These are phyloP conservation scores for Bungarus multicinctus DNA, from an alignment of 2,113 vertebrate genomes.

Conservation along the genomic window DNA sequence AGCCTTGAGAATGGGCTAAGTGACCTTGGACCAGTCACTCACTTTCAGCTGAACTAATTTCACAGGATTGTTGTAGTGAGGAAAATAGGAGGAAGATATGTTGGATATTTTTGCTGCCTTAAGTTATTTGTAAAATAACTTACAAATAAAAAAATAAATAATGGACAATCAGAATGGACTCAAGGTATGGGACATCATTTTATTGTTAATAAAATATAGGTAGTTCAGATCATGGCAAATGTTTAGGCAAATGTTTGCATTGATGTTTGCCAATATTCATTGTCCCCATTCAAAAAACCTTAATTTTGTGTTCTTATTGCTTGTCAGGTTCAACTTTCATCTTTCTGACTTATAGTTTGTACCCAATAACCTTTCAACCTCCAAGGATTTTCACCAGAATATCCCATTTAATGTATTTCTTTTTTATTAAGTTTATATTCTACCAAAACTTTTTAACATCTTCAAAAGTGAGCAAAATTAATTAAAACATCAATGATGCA, in stretches of 20 bases:
- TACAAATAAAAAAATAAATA: too few relatives aligned
- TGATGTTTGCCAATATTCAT: background rate
- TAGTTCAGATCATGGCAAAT: background rate
- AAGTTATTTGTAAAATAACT: background rate
- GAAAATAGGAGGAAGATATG: background rate
- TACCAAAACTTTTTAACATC: background rate
- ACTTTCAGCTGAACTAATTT: background rate
- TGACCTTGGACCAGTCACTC: background rate
- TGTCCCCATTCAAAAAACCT: background rate
- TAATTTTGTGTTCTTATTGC: background rate
- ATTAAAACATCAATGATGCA: background rate
- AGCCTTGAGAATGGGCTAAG: background rate
- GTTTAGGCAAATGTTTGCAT: background rate
- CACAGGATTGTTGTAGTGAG: background rate
- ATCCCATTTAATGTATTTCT: background rate
- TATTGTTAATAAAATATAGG: background rate
- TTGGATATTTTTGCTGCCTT: background rate
- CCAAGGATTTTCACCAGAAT: background rate
- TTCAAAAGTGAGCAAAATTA: background rate
- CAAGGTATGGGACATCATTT: background rate
- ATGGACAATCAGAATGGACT: background rate
- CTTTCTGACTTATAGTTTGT: background rate
- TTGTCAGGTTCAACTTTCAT: background rate
- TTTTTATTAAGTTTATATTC: background rate
- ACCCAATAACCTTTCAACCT: background rate